Percentiles rank a stretch among this genome's conserved stretches.
Conservation (phyloP, 2,888 invertebrate species). For the Abscondita cerata region DNA sequence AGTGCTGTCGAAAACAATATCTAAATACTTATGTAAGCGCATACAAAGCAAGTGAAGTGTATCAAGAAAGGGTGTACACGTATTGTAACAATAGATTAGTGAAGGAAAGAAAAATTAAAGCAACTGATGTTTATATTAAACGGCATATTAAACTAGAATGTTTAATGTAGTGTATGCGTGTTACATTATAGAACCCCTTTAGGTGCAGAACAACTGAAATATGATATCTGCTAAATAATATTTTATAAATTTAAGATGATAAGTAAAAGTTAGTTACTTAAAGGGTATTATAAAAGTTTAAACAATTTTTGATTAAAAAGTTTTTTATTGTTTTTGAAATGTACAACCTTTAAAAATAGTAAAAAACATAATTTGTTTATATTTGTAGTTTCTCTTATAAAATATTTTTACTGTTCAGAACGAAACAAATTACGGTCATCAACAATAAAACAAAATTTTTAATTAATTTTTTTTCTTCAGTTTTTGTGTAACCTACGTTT, state of each 20-base stretch:
- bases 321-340: too few relatives aligned
- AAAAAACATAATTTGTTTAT: too few relatives aligned
- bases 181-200: background rate
- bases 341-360: too few relatives aligned
- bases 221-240: background rate
- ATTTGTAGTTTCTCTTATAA: too few relatives aligned
- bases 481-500: too few relatives aligned
- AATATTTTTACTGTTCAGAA: too few relatives aligned
- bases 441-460: too few relatives aligned
- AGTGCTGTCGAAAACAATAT: conserved; percentile 9
- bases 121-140: conserved; percentile 4
- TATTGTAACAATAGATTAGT: conserved; percentile 1
- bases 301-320: too few relatives aligned
- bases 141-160: background rate
- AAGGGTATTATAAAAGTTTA: too few relatives aligned
- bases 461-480: too few relatives aligned
- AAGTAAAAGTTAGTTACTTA: background rate
- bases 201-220: background rate
- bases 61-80: background rate
- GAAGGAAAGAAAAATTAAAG: background rate
- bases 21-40: conserved; percentile 1
- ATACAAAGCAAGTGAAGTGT: conserved; percentile 1
- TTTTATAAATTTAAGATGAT: background rate
- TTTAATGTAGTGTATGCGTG: background rate
- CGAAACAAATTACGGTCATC: too few relatives aligned